Conservation (phyloP, 2,888 invertebrate species). For the Ormyrus nitidulus region DNA sequence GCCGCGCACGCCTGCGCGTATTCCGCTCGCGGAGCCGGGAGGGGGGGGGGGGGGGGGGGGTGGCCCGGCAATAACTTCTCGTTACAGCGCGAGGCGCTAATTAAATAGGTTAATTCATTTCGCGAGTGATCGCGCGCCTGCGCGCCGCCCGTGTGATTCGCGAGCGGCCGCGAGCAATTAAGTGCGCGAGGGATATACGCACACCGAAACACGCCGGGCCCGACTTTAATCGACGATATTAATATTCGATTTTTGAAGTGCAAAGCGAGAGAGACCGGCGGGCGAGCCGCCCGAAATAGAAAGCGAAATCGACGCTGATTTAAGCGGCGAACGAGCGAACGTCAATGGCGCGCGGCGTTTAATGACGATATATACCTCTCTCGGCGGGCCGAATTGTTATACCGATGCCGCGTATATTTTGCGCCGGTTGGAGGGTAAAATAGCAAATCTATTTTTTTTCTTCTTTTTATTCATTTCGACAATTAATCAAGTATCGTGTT, state of each 20-base stretch:
- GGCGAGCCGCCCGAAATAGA: neutral
- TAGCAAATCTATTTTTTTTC: no score
- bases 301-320: conserved; percentile 23
- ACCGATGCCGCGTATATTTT: no score
- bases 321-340: conserved; percentile 4
- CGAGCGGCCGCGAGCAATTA: conserved; percentile 60
- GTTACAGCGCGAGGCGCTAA: conserved; percentile 56
- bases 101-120: conserved; percentile 58
- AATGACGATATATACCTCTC: conserved; percentile 1
- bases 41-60: no score
- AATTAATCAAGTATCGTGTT: no score
- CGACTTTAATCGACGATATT: conserved; percentile 67
- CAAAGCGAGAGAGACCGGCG: neutral
- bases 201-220: conserved; percentile 40
- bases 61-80: conserved; percentile 46
- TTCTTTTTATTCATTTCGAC: no score
- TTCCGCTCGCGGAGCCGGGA: no score
- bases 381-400: no score
- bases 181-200: conserved; percentile 23
- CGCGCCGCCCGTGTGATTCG: conserved; percentile 60
- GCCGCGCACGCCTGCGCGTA: neutral
- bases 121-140: neutral
- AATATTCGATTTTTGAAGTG: conserved; percentile 59
- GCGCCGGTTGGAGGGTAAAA: no score
- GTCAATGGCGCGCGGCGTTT: conserved; percentile 27